A percentile compares a stretch with the other conserved stretches of the same genome.
Conservation (phyloP, 2,888 invertebrate genomes). For the Sinotaia quadrata region DNA sequence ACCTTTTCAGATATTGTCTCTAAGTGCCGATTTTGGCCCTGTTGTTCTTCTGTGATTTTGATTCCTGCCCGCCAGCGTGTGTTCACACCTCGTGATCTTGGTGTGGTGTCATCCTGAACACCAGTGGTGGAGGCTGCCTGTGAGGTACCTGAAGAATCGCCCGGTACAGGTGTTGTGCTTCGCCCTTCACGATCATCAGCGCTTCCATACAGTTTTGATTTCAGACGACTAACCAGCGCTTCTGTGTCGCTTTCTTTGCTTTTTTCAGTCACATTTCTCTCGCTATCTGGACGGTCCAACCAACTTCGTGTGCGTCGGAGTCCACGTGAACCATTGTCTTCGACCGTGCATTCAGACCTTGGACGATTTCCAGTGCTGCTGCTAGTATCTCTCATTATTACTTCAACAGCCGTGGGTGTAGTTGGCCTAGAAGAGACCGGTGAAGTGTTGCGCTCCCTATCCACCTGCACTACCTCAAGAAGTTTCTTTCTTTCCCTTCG, state of each 20-base stretch:
- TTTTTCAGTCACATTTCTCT: slow-evolving; percentile 22
- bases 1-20: slow-evolving; percentile 15
- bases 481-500: slow-evolving; percentile 36
- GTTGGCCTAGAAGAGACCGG: slow-evolving; percentile 37
- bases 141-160: slow-evolving; percentile 2
- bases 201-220: slow-evolving; percentile 32
- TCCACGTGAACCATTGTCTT: slow-evolving; percentile 26
- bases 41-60: neutral
- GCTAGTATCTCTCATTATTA: neutral
- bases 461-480: slow-evolving; percentile 44
- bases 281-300: slow-evolving; percentile 35
- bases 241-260: slow-evolving; percentile 39
- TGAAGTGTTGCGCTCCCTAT: slow-evolving; percentile 65
- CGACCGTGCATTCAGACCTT: slow-evolving; percentile 35
- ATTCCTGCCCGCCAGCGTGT: slow-evolving; percentile 27
- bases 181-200: slow-evolving; percentile 20
- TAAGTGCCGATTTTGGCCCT: slow-evolving; percentile 1
- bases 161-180: slow-evolving; percentile 19
- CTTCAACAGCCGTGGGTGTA: no score
- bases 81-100: neutral
- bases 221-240: slow-evolving; percentile 38
- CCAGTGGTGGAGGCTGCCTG: neutral
- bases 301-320: slow-evolving; percentile 52
- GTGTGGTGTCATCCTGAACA: slow-evolving; percentile 1
- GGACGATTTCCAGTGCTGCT: slow-evolving; percentile 35